Percentiles rank a stretch among this genome's conserved stretches.
Conservation (phyloP, 2,797 vertebrate genomes). For the Pseudochirops cupreus region DNA sequence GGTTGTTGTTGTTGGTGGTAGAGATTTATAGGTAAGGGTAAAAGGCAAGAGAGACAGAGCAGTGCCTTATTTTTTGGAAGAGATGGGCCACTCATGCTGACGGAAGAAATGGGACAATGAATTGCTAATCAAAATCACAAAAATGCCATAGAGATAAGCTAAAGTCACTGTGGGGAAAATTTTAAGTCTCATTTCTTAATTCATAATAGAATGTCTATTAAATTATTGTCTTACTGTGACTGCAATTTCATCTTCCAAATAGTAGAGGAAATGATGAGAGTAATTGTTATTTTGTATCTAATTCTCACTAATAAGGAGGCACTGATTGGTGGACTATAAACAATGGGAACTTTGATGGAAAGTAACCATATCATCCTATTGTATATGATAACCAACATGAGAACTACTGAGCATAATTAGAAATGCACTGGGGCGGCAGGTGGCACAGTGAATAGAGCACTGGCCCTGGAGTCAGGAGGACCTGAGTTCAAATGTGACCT, state of each 20-base stretch:
- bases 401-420: neutral
- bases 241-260: neutral
- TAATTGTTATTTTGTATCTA: neutral
- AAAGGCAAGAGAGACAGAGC: neutral
- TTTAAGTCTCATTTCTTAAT: neutral
- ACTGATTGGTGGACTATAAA: neutral
- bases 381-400: neutral
- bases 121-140: neutral
- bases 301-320: neutral
- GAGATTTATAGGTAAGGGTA: neutral
- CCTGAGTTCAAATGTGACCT: too few species aligned
- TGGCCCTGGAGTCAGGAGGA: too few species aligned
- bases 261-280: neutral
- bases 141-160: neutral
- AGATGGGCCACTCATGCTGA: neutral
- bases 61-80: neutral
- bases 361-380: neutral
- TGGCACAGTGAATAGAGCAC: too few species aligned
- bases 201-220: neutral
- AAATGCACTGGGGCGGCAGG: neutral
- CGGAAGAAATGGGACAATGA: neutral
- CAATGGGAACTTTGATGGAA: neutral
- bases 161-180: neutral
- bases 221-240: neutral
- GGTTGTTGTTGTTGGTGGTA: neutral